phyloP scores from a whole-genome alignment of 2,888 invertebrate species.

The Uropetala carovei region DNA sequence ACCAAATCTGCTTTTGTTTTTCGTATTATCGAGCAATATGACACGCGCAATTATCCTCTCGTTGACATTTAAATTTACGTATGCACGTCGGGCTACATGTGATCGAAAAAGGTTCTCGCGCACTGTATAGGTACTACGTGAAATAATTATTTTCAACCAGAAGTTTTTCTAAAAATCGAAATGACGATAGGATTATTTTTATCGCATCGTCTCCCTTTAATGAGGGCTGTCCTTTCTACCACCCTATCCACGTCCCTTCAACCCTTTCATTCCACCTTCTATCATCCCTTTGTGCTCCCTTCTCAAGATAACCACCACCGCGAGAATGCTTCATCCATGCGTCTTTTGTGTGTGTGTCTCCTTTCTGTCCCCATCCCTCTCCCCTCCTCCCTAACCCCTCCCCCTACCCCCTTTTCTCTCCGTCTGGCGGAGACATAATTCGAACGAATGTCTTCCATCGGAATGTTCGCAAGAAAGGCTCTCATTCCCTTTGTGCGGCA shows the following conservation, averaged over 20 bases:
- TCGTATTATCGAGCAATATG: too few species aligned
- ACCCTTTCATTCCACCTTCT: not conserved
- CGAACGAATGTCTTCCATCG: conserved; percentile 56
- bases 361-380: not conserved
- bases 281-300: not conserved
- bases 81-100: too few species aligned
- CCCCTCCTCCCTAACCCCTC: not conserved
- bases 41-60: too few species aligned
- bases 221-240: not conserved
- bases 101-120: too few species aligned
- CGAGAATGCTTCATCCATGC: too few species aligned
- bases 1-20: too few species aligned
- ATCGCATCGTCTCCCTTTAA: not conserved
- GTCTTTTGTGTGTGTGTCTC: not conserved
- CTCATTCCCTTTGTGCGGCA: conserved; percentile 30
- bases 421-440: conserved; percentile 47
- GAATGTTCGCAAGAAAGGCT: conserved; percentile 42
- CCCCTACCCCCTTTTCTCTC: not conserved
- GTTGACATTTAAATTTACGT: too few species aligned
- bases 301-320: conserved; percentile 2
- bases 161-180: too few species aligned
- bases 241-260: not conserved
- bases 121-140: too few species aligned
- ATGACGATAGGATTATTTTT: too few species aligned
- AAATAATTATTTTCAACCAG: too few species aligned